phyloP scores from a whole-genome alignment of 2,888 invertebrate species.

The Amiota communis region DNA sequence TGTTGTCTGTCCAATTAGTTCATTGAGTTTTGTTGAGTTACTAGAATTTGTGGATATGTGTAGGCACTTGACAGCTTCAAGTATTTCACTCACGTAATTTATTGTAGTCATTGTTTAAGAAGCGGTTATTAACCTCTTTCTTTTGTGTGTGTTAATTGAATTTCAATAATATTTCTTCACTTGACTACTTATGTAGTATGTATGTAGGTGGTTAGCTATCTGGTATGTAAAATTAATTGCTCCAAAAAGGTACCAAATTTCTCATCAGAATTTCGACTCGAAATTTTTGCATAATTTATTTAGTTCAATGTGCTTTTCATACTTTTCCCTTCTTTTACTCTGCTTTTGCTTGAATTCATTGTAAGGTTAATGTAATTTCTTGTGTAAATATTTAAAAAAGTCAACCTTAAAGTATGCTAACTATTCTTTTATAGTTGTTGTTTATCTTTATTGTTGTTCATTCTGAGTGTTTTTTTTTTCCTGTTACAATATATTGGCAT shows the following conservation, averaged over 20 bases:
- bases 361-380: too few species aligned
- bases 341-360: too few species aligned
- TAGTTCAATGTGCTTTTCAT: background rate
- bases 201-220: background rate
- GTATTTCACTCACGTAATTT: constrained; percentile 22
- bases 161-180: background rate
- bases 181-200: too few species aligned
- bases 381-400: background rate
- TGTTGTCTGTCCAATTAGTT: too few species aligned
- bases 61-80: background rate
- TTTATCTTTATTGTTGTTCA: constrained; percentile 21
- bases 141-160: constrained; percentile 15
- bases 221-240: background rate
- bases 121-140: constrained; percentile 18
- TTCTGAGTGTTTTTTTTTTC: constrained; percentile 9
- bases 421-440: constrained; percentile 16
- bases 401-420: constrained; percentile 2
- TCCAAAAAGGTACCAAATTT: background rate
- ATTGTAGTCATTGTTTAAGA: constrained; percentile 1
- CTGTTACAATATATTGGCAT: too few species aligned
- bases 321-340: too few species aligned
- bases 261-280: background rate
- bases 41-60: constrained; percentile 4
- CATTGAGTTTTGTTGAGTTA: background rate
- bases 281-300: constrained; percentile 16